Conservation (phyloP, 2,113 vertebrate species). For the Carlito syrichta region DNA sequence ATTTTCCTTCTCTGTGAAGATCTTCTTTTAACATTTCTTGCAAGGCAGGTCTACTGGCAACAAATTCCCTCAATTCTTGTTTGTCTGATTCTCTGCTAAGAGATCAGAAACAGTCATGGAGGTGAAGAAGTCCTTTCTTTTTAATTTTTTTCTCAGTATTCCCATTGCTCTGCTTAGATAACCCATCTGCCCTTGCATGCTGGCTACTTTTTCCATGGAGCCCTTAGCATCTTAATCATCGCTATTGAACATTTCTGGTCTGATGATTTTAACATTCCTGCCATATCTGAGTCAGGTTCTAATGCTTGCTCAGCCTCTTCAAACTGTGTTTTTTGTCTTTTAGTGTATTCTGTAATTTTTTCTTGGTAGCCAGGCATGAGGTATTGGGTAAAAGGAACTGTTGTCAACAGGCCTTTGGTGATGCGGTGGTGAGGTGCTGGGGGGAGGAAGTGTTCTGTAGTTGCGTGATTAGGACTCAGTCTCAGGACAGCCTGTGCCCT, state of each 20-base stretch:
- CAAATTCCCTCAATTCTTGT: background rate
- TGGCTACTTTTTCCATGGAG: background rate
- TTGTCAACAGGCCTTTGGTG: background rate
- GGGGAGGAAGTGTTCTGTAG: background rate
- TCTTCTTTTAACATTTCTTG: background rate
- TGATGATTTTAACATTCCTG: background rate
- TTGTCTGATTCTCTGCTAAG: background rate
- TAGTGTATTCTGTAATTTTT: background rate
- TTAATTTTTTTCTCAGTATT: background rate
- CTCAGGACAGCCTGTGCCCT: background rate
- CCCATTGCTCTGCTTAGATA: background rate
- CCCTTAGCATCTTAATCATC: background rate
- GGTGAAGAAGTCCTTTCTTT: background rate
- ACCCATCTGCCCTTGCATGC: background rate
- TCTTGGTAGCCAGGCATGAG: background rate
- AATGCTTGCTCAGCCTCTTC: background rate
- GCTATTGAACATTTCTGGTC: background rate
- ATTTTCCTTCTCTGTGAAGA: background rate
- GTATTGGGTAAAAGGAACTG: background rate
- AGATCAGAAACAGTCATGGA: background rate
- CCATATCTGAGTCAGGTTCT: background rate
- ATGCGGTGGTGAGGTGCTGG: accelerated
- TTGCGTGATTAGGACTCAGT: background rate
- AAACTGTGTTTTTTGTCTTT: background rate
- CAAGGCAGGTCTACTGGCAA: background rate